A percentile compares a stretch with the other conserved stretches of the same genome.
Conservation (phyloP, 2,797 vertebrate species). For the Eleutherodactylus coqui region DNA sequence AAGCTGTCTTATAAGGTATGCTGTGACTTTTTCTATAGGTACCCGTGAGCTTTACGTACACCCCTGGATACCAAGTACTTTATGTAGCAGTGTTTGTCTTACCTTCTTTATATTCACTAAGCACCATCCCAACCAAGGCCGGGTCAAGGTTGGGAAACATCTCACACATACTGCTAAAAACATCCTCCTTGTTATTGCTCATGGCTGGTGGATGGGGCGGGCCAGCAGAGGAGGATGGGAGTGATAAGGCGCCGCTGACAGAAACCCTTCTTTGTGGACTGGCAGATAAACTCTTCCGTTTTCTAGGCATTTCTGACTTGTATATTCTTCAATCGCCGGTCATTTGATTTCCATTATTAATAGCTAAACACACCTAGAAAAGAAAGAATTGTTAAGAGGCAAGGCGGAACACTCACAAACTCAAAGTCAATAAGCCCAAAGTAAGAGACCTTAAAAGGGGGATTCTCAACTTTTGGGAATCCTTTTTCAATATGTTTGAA, state of each 20-base stretch:
- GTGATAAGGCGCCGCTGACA: constrained; percentile 60
- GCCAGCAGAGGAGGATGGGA: constrained; percentile 57
- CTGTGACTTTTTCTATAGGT: too few relatives aligned
- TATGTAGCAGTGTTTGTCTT: constrained; percentile 63
- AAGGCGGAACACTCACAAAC: too few relatives aligned
- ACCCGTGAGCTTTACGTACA: too few relatives aligned
- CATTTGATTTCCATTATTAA: constrained; percentile 29
- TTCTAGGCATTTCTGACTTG: constrained; percentile 84
- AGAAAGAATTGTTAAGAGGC: not conserved
- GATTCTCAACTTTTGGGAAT: too few relatives aligned
- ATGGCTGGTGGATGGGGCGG: constrained; percentile 61
- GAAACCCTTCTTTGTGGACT: constrained; percentile 80
- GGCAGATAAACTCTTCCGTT: constrained; percentile 83
- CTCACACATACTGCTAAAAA: constrained; percentile 86
- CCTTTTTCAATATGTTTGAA: too few relatives aligned
- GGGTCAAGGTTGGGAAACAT: constrained; percentile 95
- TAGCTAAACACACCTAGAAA: not conserved
- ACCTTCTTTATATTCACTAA: constrained; percentile 97
- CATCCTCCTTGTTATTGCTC: constrained; percentile 75
- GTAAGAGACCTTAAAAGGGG: too few relatives aligned
- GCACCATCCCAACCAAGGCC: constrained; percentile 91
- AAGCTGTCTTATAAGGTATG: too few relatives aligned
- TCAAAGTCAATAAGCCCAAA: too few relatives aligned
- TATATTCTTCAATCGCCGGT: not conserved
- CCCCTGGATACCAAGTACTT: not conserved